These are phyloP conservation scores for Macquaria ambigua DNA, from an alignment of 2,113 vertebrate genomes.

Conservation along the genomic window DNA sequence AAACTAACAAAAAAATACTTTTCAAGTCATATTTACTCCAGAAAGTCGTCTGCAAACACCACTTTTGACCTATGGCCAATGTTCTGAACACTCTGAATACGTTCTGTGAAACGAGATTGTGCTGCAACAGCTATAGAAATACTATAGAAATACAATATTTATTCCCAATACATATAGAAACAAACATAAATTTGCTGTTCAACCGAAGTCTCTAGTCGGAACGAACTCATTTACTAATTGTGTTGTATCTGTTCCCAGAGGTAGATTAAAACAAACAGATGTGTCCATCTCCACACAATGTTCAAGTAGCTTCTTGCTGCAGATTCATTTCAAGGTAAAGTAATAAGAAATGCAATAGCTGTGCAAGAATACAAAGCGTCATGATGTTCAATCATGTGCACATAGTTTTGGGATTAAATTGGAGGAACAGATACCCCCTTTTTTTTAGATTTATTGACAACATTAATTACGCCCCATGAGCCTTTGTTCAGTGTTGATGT, in stretches of 20 bases:
- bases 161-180: neutral
- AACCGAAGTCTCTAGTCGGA: neutral
- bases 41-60: neutral
- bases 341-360: neutral
- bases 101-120: neutral
- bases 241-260: neutral
- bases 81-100: neutral
- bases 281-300: neutral
- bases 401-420: neutral
- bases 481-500: neutral
- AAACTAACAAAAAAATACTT: neutral
- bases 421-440: neutral
- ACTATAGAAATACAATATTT: neutral
- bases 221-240: neutral
- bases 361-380: neutral
- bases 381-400: neutral
- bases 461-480: neutral
- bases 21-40: neutral
- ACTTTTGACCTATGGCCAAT: neutral
- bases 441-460: neutral
- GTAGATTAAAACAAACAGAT: slow-evolving; percentile 5
- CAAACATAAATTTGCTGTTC: neutral
- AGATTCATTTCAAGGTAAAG: slow-evolving; percentile 5
- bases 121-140: neutral
- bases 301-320: neutral